A percentile compares a stretch with the other conserved stretches of the same genome.
Evolutionary conservation across 2,797 vertebrate genomes (phyloP).

Genomic region (Labeo calbasu): DNA sequence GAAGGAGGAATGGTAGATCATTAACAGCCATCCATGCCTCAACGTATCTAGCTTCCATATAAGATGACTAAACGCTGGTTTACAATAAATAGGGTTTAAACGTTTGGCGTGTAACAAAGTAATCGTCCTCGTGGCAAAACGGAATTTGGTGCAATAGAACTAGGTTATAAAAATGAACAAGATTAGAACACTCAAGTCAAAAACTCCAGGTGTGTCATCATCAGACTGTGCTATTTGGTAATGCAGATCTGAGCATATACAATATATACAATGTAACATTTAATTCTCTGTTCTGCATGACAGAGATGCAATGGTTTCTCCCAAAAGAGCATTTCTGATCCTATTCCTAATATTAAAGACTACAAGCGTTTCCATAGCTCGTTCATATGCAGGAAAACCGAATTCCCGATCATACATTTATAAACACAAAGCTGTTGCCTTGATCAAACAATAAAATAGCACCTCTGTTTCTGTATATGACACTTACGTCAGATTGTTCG

Average conservation of each 20-base stretch:
- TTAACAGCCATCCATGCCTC: constrained; percentile 16
- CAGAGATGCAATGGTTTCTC: constrained; percentile 18
- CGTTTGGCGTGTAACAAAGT: constrained; percentile 7
- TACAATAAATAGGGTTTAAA: constrained; percentile 35
- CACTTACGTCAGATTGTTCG: neutral
- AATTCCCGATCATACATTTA: constrained; percentile 35
- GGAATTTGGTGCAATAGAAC: constrained; percentile 11
- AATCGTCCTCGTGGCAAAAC: neutral
- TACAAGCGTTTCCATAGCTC: constrained; percentile 32
- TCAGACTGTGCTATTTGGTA: constrained; percentile 34
- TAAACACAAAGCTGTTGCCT: constrained; percentile 47
- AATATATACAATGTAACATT: constrained; percentile 37
- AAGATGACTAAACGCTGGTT: neutral
- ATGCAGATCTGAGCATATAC: constrained; percentile 21
- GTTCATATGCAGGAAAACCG: constrained; percentile 18
- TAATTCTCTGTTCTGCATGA: constrained; percentile 18
- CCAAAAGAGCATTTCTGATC: constrained; percentile 6
- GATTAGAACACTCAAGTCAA: constrained; percentile 14
- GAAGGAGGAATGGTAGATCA: neutral
- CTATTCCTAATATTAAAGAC: neutral
- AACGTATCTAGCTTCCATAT: constrained; percentile 10
- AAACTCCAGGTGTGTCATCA: constrained; percentile 10
- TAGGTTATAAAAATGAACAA: constrained; percentile 14
- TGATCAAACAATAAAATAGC: constrained; percentile 38
- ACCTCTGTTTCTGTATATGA: constrained; percentile 14